These are phyloP conservation scores for Drosophila infuscata DNA, from an alignment of 2,888 invertebrate genomes.

Conservation along the genomic window DNA sequence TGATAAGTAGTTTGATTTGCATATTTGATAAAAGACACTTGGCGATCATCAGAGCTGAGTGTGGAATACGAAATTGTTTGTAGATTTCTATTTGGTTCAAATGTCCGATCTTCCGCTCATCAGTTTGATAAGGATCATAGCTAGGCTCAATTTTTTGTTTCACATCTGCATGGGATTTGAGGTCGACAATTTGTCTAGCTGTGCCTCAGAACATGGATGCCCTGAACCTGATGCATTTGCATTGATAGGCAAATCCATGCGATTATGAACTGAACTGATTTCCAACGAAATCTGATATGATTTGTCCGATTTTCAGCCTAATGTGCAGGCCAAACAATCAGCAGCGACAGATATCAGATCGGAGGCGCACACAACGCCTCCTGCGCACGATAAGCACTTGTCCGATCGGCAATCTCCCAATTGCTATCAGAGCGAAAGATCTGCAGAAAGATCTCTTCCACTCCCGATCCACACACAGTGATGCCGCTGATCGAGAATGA, in stretches of 20 bases:
- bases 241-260: slow-evolving; percentile 69
- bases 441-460: slow-evolving; percentile 37
- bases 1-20: not conserved
- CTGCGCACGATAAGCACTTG: slow-evolving; percentile 72
- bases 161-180: slow-evolving; percentile 36
- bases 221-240: slow-evolving; percentile 46
- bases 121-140: not conserved
- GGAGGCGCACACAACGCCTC: slow-evolving; percentile 35
- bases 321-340: slow-evolving; percentile 34
- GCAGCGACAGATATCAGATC: slow-evolving; percentile 43
- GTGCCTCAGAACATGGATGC: slow-evolving; percentile 1
- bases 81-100: slow-evolving; percentile 4
- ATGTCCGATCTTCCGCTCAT: slow-evolving; percentile 3
- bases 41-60: not conserved
- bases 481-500: slow-evolving; percentile 65
- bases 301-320: slow-evolving; percentile 48
- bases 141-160: not conserved
- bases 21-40: not conserved
- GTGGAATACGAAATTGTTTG: not conserved
- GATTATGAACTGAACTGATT: slow-evolving; percentile 51
- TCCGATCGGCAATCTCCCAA: slow-evolving; percentile 67
- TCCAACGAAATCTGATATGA: slow-evolving; percentile 67
- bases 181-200: slow-evolving; percentile 56
- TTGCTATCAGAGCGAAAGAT: slow-evolving; percentile 43
- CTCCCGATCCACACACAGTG: slow-evolving; percentile 32